phyloP scores from a whole-genome alignment of 2,797 vertebrate genomes.

The Lemur catta region DNA sequence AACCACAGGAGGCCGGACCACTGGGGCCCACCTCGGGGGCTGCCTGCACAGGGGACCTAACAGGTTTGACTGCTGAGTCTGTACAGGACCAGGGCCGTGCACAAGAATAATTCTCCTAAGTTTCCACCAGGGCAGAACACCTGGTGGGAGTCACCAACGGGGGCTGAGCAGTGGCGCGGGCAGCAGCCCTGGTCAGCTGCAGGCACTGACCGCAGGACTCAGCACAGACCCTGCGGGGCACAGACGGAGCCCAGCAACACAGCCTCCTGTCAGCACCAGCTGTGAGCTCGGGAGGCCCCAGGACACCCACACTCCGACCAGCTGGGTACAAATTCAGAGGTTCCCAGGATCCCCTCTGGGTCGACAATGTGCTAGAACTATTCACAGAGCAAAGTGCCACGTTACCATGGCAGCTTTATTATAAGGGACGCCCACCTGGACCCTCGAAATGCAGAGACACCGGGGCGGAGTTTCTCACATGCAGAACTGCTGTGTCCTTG shows the following conservation, averaged over 20 bases:
- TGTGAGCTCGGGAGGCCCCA: neutral
- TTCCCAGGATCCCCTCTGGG: too few relatives aligned
- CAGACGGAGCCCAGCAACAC: neutral
- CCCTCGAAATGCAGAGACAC: neutral
- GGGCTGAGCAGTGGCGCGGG: neutral
- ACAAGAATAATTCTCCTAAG: fast-evolving
- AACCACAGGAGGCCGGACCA: too few relatives aligned
- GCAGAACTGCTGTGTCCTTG: neutral
- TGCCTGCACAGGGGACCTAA: neutral
- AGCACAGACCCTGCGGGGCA: fast-evolving
- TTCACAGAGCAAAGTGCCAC: neutral
- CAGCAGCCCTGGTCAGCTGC: neutral
- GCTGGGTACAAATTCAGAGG: neutral
- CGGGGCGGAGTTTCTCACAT: neutral
- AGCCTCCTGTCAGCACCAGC: neutral
- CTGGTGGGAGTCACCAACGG: neutral
- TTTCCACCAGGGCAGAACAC: neutral
- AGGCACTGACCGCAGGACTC: too few relatives aligned
- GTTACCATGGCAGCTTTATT: too few relatives aligned
- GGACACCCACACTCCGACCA: neutral
- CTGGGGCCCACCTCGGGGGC: neutral
- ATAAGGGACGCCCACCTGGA: too few relatives aligned
- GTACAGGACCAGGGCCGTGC: neutral
- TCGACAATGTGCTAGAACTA: neutral
- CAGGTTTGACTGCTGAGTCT: neutral